These are phyloP conservation scores for Lochmaea crataegi DNA, from an alignment of 2,888 invertebrate genomes.

Conservation along the genomic window DNA sequence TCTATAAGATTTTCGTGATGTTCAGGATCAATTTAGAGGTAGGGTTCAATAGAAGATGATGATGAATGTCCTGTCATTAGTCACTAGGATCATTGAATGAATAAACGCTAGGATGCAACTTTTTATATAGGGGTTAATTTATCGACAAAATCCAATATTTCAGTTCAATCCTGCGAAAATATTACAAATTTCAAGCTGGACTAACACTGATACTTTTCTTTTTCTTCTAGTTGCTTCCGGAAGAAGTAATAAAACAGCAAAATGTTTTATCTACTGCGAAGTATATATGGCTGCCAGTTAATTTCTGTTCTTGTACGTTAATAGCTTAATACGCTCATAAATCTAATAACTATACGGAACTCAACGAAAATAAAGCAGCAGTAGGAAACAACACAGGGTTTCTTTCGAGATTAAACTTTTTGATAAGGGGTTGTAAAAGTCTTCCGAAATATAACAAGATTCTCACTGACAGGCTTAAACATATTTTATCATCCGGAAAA, in stretches of 20 bases:
- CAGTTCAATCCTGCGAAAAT: too few relatives aligned
- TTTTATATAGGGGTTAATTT: too few relatives aligned
- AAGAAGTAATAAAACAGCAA: background rate
- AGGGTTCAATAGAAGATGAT: too few relatives aligned
- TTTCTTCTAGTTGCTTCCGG: background rate
- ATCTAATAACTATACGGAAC: background rate
- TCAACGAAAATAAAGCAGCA: conserved; percentile 1
- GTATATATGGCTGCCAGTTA: background rate
- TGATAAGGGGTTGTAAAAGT: conserved; percentile 8
- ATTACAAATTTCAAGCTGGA: too few relatives aligned
- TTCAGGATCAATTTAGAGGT: too few relatives aligned
- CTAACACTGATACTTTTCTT: background rate
- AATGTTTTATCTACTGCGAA: background rate
- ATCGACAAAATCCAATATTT: too few relatives aligned
- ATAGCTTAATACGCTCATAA: conserved; percentile 2
- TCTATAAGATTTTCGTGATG: too few relatives aligned
- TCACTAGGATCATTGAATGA: too few relatives aligned
- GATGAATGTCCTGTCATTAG: too few relatives aligned
- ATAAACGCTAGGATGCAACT: too few relatives aligned
- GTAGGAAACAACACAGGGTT: background rate
- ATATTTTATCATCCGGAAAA: background rate
- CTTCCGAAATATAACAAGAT: background rate
- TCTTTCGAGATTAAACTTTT: conserved; percentile 5
- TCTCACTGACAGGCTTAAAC: background rate
- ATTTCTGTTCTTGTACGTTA: conserved; percentile 4